A percentile compares a stretch with the other conserved stretches of the same genome.
These are phyloP conservation scores for Ondatra zibethicus DNA, from an alignment of 2,113 vertebrate species.

Conservation along the genomic window DNA sequence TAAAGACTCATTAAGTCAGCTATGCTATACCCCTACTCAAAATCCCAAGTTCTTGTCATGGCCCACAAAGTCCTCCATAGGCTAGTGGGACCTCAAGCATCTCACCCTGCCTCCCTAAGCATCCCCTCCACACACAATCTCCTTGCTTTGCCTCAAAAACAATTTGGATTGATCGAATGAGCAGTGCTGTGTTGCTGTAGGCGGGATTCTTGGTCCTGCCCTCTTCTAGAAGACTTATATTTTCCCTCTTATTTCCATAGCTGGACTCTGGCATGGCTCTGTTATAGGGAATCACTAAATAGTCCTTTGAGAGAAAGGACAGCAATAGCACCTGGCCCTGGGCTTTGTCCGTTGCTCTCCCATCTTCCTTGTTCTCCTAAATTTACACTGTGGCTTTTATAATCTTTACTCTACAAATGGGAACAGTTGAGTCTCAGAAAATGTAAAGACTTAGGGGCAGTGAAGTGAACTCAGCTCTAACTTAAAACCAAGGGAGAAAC, in stretches of 20 bases:
- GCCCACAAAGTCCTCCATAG: background rate
- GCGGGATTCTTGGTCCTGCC: background rate
- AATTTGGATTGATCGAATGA: background rate
- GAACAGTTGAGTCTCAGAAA: background rate
- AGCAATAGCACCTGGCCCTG: background rate
- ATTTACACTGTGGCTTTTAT: background rate
- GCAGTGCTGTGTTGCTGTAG: background rate
- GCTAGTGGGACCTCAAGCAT: background rate
- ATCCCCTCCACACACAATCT: background rate
- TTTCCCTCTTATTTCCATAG: background rate
- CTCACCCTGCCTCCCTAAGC: background rate
- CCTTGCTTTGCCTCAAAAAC: background rate
- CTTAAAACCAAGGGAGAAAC: conserved; percentile 7
- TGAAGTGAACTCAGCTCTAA: background rate
- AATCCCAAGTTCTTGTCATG: background rate
- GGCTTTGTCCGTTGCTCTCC: background rate
- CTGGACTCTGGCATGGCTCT: background rate
- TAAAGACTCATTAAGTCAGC: conserved; percentile 13
- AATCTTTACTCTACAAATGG: background rate
- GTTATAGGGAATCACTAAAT: no score
- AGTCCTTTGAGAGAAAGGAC: background rate
- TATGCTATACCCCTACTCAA: background rate
- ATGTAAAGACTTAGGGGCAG: background rate
- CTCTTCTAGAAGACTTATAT: rapidly evolving
- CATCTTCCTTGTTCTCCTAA: background rate